A percentile compares a stretch with the other conserved stretches of the same genome.
These are phyloP conservation scores for Sterrhoptilus dennistouni DNA, from an alignment of 2,113 vertebrate genomes.

Conservation along the genomic window DNA sequence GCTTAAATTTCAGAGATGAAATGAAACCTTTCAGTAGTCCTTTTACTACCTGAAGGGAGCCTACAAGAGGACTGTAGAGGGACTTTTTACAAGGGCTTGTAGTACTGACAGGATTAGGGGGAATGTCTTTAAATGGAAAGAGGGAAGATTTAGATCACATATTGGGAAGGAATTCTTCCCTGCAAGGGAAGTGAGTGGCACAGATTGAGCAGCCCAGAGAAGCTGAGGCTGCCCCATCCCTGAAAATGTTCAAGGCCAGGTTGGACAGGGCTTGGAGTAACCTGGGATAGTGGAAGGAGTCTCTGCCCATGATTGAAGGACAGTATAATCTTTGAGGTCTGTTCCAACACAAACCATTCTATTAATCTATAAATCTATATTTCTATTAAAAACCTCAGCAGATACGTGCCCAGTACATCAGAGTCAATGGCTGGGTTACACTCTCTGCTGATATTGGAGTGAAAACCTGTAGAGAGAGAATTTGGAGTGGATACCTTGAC, in stretches of 20 bases:
- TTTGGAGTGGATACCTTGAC: accelerated
- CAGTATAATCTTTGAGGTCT: background rate
- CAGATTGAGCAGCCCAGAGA: background rate
- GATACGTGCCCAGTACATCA: background rate
- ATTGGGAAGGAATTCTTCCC: background rate
- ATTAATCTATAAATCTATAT: background rate
- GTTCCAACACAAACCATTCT: background rate
- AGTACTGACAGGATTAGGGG: accelerated
- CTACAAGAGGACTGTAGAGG: background rate
- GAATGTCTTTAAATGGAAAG: background rate
- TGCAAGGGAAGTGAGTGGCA: background rate
- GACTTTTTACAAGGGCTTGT: background rate
- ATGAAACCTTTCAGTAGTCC: background rate
- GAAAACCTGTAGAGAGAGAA: background rate
- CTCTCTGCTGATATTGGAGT: background rate
- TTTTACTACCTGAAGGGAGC: background rate
- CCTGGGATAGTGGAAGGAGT: background rate
- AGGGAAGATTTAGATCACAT: background rate
- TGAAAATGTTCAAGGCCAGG: background rate
- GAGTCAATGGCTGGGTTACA: background rate
- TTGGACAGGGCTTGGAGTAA: background rate
- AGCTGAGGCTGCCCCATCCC: accelerated
- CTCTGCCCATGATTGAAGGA: accelerated
- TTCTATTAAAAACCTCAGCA: background rate
- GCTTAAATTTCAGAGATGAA: background rate